Evolutionary conservation across 2,113 vertebrate genomes (phyloP).

Genomic region (Phoxinus phoxinus): DNA sequence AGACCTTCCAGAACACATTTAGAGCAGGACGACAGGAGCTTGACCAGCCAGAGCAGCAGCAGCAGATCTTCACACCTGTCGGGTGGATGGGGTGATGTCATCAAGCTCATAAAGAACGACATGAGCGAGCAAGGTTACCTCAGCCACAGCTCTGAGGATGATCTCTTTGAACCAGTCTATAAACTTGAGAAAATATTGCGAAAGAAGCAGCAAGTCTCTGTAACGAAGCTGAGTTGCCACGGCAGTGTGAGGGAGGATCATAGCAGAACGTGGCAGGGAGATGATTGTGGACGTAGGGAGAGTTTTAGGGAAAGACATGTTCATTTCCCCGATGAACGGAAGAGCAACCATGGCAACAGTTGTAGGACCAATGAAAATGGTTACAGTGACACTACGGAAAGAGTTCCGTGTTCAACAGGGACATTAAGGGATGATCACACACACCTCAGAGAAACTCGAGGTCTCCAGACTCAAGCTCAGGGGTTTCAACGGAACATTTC

Average conservation of each 20-base stretch:
- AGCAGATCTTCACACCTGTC: slow-evolving; percentile 60
- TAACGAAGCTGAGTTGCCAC: slow-evolving; percentile 48
- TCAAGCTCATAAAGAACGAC: slow-evolving; percentile 59
- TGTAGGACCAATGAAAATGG: slow-evolving; percentile 64
- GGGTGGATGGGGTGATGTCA: slow-evolving; percentile 60
- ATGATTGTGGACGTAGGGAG: neutral
- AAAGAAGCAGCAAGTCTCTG: slow-evolving; percentile 18
- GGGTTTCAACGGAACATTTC: slow-evolving; percentile 65
- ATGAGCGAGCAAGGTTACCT: slow-evolving; percentile 57
- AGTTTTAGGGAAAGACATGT: slow-evolving; percentile 67
- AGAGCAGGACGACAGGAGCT: slow-evolving; percentile 35
- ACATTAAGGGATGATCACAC: neutral
- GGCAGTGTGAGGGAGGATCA: slow-evolving; percentile 55
- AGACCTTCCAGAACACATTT: slow-evolving; percentile 4
- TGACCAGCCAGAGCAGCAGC: slow-evolving; percentile 37
- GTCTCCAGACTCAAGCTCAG: slow-evolving; percentile 54
- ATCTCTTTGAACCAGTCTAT: slow-evolving; percentile 56
- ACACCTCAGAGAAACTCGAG: neutral
- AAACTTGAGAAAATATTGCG: slow-evolving; percentile 57
- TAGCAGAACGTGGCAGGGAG: slow-evolving; percentile 41
- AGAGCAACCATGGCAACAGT: slow-evolving; percentile 28
- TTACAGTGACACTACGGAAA: slow-evolving; percentile 53
- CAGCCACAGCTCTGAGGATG: slow-evolving; percentile 68
- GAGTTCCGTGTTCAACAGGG: neutral
- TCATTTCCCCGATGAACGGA: slow-evolving; percentile 66